Percentiles rank a stretch among this genome's conserved stretches.
These are phyloP conservation scores for Papilio polytes DNA, from an alignment of 1,140 invertebrate species.

Conservation along the genomic window DNA sequence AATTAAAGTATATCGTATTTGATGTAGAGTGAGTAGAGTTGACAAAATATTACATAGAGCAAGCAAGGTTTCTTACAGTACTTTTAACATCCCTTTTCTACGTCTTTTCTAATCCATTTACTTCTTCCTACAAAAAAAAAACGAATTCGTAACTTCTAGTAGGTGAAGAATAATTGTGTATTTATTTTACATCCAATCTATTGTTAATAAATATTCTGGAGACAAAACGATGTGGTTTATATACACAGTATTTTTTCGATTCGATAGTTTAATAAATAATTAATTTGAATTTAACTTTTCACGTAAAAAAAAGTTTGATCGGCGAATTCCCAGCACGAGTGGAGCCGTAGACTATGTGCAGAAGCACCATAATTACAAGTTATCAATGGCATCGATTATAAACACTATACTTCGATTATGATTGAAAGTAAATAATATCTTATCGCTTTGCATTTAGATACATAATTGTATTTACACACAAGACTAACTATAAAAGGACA, in stretches of 20 bases:
- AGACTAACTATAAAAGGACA: neutral
- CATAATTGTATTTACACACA: too few species aligned
- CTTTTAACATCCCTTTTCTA: too few species aligned
- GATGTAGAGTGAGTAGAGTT: too few species aligned
- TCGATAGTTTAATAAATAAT: neutral
- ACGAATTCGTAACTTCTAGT: too few species aligned
- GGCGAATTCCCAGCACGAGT: neutral
- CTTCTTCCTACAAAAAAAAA: too few species aligned
- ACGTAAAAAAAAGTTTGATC: neutral
- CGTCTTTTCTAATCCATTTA: too few species aligned
- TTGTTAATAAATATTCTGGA: neutral
- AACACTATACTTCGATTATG: neutral
- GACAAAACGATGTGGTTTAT: neutral
- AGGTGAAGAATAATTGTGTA: neutral
- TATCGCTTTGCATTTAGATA: too few species aligned
- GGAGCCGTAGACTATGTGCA: neutral
- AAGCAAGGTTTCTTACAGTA: too few species aligned
- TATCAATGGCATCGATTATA: neutral
- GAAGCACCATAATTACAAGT: neutral
- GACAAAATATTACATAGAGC: too few species aligned
- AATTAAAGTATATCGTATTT: too few species aligned
- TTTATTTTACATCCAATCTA: neutral
- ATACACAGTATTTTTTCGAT: neutral
- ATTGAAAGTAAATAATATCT: neutral
- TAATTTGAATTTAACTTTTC: slow-evolving; percentile 26